These are phyloP conservation scores for Hycleus cichorii DNA, from an alignment of 1,140 invertebrate species.

Conservation along the genomic window DNA sequence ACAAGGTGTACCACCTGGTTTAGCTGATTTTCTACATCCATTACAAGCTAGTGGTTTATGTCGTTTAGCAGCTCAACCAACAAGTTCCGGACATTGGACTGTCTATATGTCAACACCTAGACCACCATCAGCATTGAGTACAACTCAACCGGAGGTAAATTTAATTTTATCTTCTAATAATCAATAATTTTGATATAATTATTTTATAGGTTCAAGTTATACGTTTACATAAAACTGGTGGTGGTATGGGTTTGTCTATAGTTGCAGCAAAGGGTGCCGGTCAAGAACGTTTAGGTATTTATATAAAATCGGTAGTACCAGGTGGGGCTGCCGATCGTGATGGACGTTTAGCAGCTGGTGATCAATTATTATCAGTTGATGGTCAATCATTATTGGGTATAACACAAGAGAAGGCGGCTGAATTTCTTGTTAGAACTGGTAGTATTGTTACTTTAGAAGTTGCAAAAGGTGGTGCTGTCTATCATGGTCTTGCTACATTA, in stretches of 20 bases:
- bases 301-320: slow-evolving; percentile 95
- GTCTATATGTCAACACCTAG: slow-evolving; percentile 72
- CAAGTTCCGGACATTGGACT: slow-evolving; percentile 87
- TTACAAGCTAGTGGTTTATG: slow-evolving; percentile 82
- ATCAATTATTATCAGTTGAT: slow-evolving; percentile 95
- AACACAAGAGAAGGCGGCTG: slow-evolving; percentile 93
- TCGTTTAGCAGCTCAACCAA: slow-evolving; percentile 80
- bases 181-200: neutral
- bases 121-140: slow-evolving; percentile 46
- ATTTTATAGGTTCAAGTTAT: slow-evolving; percentile 68
- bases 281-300: slow-evolving; percentile 90
- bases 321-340: slow-evolving; percentile 93
- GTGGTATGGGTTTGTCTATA: slow-evolving; percentile 89
- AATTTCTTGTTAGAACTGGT: slow-evolving; percentile 90
- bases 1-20: slow-evolving; percentile 78
- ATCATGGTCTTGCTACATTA: slow-evolving; percentile 90
- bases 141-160: slow-evolving; percentile 38
- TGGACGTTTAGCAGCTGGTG: slow-evolving; percentile 88
- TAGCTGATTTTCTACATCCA: slow-evolving; percentile 86
- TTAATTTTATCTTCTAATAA: neutral
- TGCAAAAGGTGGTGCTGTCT: slow-evolving; percentile 94
- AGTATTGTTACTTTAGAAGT: slow-evolving; percentile 91
- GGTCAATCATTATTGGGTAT: slow-evolving; percentile 89
- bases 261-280: slow-evolving; percentile 88
- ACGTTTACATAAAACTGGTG: slow-evolving; percentile 82